Percentiles rank a stretch among this genome's conserved stretches.
Evolutionary conservation across 2,888 invertebrate species (phyloP).

Genomic region (Ectemnius continuus): DNA sequence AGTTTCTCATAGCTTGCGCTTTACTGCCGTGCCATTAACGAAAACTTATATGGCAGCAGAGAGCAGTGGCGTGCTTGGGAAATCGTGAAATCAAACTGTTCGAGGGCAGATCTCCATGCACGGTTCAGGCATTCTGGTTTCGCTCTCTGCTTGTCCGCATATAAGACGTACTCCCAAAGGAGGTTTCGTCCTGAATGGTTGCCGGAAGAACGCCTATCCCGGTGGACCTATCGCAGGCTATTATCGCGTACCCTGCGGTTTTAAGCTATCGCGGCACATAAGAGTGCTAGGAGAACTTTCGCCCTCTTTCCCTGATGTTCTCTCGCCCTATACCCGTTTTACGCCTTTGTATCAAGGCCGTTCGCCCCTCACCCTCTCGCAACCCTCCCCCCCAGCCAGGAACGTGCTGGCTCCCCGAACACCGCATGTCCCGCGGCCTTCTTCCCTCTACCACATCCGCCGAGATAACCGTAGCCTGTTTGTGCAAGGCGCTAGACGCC

Average conservation of each 20-base stretch:
- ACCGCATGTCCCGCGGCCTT: slow-evolving; percentile 43
- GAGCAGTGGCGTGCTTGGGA: slow-evolving; percentile 29
- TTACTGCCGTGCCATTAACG: slow-evolving; percentile 7
- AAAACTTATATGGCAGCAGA: slow-evolving; percentile 28
- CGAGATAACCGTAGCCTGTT: slow-evolving; percentile 66
- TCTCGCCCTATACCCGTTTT: slow-evolving; percentile 50
- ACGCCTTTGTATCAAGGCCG: slow-evolving; percentile 18
- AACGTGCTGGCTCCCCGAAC: neutral
- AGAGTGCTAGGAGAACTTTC: slow-evolving; percentile 51
- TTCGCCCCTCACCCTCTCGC: neutral
- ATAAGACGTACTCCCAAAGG: slow-evolving; percentile 48
- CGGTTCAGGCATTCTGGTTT: neutral
- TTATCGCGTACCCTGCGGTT: slow-evolving; percentile 74
- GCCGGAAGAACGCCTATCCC: slow-evolving; percentile 41
- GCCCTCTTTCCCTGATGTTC: slow-evolving; percentile 47
- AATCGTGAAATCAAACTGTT: slow-evolving; percentile 37
- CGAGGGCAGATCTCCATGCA: slow-evolving; percentile 26
- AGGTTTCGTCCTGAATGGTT: slow-evolving; percentile 46
- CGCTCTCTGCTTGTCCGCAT: slow-evolving; percentile 21
- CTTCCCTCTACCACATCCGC: slow-evolving; percentile 57
- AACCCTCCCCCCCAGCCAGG: neutral
- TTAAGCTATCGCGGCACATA: slow-evolving; percentile 63
- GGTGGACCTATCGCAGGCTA: slow-evolving; percentile 67
- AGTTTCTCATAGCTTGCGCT: neutral
- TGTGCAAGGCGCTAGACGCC: slow-evolving; percentile 59